Evolutionary conservation across 92 coral and sea anemone species (phyloP).

Genomic region (Plumapathes pennacea): DNA sequence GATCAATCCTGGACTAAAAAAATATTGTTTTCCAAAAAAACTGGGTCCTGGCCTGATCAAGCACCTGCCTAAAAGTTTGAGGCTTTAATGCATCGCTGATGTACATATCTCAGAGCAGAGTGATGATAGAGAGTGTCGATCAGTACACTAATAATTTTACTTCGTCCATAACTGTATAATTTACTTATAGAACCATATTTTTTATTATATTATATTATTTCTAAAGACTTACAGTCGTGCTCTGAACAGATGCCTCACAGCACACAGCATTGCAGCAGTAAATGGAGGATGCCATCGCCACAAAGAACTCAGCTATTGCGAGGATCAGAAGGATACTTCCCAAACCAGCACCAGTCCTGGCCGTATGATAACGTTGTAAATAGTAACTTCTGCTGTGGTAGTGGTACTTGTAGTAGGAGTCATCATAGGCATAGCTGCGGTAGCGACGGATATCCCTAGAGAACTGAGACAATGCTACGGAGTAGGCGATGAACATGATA

Average conservation of each 20-base stretch:
- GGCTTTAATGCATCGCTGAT: no score
- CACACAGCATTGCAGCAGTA: background rate
- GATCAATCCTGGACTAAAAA: no score
- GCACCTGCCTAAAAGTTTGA: no score
- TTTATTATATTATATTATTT: background rate
- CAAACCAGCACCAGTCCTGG: background rate
- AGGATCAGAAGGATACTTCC: background rate
- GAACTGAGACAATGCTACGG: conserved; percentile 34
- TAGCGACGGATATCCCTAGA: conserved; percentile 7
- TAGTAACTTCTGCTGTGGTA: no score
- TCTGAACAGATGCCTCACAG: background rate
- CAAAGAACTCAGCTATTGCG: background rate
- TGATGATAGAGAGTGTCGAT: no score
- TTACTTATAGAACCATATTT: background rate
- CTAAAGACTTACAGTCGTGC: background rate
- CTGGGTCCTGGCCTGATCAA: no score
- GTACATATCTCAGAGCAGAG: no score
- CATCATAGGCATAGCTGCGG: background rate
- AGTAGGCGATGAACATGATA: conserved; percentile 54
- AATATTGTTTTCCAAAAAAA: no score
- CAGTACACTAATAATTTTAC: no score
- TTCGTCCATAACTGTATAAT: no score
- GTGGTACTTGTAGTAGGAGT: background rate
- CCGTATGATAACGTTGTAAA: background rate
- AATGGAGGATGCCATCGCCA: background rate